Evolutionary conservation across 2,797 vertebrate genomes (phyloP).

Genomic region (Chloroceryle inda): DNA sequence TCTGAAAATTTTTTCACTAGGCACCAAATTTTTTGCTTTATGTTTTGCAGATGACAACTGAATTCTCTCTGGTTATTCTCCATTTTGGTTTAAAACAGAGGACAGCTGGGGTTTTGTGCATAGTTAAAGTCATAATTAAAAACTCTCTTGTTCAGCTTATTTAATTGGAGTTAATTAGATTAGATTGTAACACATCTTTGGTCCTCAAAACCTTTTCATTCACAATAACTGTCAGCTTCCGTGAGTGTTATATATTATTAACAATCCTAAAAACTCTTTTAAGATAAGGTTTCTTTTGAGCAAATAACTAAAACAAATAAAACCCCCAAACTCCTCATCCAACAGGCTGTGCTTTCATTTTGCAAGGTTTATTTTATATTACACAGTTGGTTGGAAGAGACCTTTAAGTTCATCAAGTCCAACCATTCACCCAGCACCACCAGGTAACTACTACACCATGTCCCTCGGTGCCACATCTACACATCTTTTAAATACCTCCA

Average conservation of each 20-base stretch:
- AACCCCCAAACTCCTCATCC: fast-evolving
- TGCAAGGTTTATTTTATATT: background rate
- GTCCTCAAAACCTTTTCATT: background rate
- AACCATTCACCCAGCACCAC: background rate
- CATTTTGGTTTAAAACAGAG: background rate
- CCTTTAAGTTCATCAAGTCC: background rate
- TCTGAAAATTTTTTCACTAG: background rate
- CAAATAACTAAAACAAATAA: background rate
- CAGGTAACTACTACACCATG: background rate
- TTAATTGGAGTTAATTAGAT: background rate
- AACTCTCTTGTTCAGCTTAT: background rate
- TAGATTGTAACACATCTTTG: background rate
- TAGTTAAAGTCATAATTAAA: background rate
- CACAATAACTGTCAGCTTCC: background rate
- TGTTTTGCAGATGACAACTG: background rate
- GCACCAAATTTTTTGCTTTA: background rate
- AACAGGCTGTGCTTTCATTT: background rate
- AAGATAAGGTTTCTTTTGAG: background rate
- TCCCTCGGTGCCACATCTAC: background rate
- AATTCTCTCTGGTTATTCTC: background rate
- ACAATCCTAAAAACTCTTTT: background rate
- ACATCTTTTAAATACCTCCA: background rate
- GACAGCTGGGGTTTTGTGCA: background rate
- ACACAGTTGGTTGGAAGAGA: background rate
- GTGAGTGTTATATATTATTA: background rate